phyloP scores from a whole-genome alignment of 1,140 invertebrate species.

The Drosophila eugracilis region DNA sequence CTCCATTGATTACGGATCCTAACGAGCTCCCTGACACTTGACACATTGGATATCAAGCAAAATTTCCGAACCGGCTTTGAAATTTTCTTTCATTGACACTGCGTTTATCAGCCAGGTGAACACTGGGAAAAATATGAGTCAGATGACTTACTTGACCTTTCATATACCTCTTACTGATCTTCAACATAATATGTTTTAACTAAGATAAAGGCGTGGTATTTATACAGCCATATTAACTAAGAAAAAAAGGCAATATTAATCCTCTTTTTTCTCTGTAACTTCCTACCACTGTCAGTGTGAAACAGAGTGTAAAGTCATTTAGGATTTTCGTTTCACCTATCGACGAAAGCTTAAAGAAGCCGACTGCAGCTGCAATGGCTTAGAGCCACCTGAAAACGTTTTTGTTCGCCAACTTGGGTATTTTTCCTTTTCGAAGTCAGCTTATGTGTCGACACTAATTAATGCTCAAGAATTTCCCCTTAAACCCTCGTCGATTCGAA shows the following conservation, averaged over 20 bases:
- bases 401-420: background rate
- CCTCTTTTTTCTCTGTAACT: constrained; percentile 1
- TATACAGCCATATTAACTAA: too few relatives aligned
- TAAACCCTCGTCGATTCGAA: background rate
- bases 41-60: constrained; percentile 39
- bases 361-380: constrained; percentile 33
- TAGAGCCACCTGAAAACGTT: constrained; percentile 15
- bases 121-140: background rate
- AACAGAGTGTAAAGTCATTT: constrained; percentile 36
- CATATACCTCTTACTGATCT: too few relatives aligned
- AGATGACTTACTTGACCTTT: too few relatives aligned
- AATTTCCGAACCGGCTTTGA: constrained; percentile 39
- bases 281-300: constrained; percentile 6
- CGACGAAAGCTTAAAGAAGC: constrained; percentile 27
- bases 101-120: constrained; percentile 41
- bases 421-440: constrained; percentile 2
- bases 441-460: constrained; percentile 43
- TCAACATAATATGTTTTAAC: too few relatives aligned
- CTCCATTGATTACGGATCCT: constrained; percentile 2
- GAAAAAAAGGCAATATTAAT: too few relatives aligned
- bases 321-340: constrained; percentile 30
- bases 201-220: too few relatives aligned
- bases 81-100: constrained; percentile 51
- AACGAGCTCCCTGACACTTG: constrained; percentile 28
- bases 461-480: constrained; percentile 18